Conservation (phyloP, 2,113 vertebrate species). For the Picathartes gymnocephalus region DNA sequence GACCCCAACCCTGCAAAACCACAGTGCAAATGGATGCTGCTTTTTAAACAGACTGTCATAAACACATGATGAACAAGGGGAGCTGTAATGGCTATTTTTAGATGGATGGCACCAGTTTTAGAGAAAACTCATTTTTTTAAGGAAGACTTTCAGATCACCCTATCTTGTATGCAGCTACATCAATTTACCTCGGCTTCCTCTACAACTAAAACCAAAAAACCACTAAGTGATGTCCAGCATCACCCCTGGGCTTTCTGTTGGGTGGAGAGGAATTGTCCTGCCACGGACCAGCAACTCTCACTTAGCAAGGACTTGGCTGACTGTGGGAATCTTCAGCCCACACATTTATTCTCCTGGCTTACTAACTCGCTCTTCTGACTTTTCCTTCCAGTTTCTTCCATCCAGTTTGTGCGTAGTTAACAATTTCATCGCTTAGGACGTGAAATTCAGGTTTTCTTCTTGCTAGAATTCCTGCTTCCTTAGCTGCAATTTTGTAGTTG, state of each 20-base stretch:
- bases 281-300: not conserved
- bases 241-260: not conserved
- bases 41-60: not conserved
- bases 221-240: not conserved
- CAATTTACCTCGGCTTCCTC: not conserved
- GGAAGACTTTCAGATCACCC: not conserved
- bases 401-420: not conserved
- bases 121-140: not conserved
- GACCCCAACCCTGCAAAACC: not conserved
- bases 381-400: not conserved
- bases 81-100: not conserved
- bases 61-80: not conserved
- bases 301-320: not conserved
- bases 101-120: not conserved
- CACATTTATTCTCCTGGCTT: not conserved
- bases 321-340: not conserved
- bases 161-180: not conserved
- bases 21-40: not conserved
- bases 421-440: not conserved
- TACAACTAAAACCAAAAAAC: not conserved
- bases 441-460: not conserved
- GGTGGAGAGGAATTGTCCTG: accelerated
- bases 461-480: not conserved
- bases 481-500: not conserved
- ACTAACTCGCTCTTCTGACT: not conserved